A percentile compares a stretch with the other conserved stretches of the same genome.
These are phyloP conservation scores for Elysia chlorotica DNA, from an alignment of 1,140 invertebrate genomes.

Conservation along the genomic window DNA sequence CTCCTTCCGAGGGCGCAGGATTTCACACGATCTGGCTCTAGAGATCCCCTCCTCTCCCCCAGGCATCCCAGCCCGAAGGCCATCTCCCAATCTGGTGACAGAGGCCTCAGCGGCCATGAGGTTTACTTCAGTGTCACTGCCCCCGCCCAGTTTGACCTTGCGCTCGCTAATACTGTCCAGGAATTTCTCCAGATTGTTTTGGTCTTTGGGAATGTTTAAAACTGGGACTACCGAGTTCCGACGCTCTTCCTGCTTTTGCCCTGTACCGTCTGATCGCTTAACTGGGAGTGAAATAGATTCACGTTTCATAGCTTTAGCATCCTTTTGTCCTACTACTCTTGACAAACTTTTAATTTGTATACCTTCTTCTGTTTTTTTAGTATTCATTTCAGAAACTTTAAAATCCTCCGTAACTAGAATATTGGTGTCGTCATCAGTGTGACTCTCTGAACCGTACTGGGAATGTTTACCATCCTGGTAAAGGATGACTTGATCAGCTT, in stretches of 20 bases:
- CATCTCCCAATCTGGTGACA: not conserved
- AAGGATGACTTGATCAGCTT: not conserved
- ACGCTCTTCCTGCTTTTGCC: not conserved
- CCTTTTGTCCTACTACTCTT: not conserved
- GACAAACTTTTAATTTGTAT: not conserved
- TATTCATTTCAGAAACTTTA: not conserved
- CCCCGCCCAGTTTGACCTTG: not conserved
- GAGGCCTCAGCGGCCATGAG: too few relatives aligned
- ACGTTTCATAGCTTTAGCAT: not conserved
- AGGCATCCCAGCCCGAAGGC: not conserved
- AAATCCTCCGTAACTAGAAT: too few relatives aligned
- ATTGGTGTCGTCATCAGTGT: not conserved
- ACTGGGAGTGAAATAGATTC: not conserved
- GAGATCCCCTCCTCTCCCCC: not conserved
- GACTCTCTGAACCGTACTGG: not conserved
- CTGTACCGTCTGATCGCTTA: not conserved
- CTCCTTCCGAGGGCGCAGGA: not conserved
- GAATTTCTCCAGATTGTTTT: constrained; percentile 22
- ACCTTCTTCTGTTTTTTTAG: not conserved
- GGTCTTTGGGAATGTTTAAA: constrained; percentile 11
- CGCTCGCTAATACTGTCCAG: constrained; percentile 3
- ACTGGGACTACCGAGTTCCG: constrained; percentile 2
- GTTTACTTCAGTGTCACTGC: too few relatives aligned
- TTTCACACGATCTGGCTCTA: constrained; percentile 10
- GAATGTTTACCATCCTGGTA: not conserved